Base-by-base conservation (phyloP, 2,113 vertebrate species). In the Sander lucioperca region DNA sequence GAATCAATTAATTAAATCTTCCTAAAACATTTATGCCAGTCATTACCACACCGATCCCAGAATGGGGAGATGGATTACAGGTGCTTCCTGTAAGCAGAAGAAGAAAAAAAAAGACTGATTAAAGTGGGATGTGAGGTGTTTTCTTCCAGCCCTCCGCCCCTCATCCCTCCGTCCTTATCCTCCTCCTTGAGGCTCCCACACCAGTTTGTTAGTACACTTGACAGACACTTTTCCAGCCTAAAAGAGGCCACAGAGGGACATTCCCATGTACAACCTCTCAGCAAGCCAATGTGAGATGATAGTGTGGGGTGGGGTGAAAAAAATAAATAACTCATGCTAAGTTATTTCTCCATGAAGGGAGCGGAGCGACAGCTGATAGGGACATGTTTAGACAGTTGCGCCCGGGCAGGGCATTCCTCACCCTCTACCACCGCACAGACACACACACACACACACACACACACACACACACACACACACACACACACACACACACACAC, bases 331-430 rank as follows among this genome's bases (percentile, higher is more conserved):
- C 67, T 86, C 79, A 82, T 70, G 74, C 68, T 64, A 84, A 91
- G 90, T 92, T 91, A 89, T 92, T 86, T 92, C 79, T 91, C 78
- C 66, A 65, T 69, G 85, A 88, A 88, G 83, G 88, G 90, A 86
- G 89, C 64, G 66, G 90, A 89, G 91, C 79, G 90, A 88, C 96
- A 97, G 96, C 95, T 96, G 97, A 95, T 62, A 84, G 79, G 66
- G 91, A 45, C 92, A 18, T 94, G 95, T 95, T 94, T 89, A 88
- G 91, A 94, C 92, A 94, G 91, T 94, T 89, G 88, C 33, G 9
- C 84, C 88, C 47, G 90, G 87, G 90, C 91, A 94, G 92, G 94
- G 94, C 94, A 94, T 96, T 96, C 95, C 84, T 88, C 39, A 74
- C 78, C 86, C 82, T 82, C 83, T 58, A 77, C 79, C 54, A 75